Conservation (phyloP, 2,888 invertebrate species). For the Bellardia bayeri region DNA sequence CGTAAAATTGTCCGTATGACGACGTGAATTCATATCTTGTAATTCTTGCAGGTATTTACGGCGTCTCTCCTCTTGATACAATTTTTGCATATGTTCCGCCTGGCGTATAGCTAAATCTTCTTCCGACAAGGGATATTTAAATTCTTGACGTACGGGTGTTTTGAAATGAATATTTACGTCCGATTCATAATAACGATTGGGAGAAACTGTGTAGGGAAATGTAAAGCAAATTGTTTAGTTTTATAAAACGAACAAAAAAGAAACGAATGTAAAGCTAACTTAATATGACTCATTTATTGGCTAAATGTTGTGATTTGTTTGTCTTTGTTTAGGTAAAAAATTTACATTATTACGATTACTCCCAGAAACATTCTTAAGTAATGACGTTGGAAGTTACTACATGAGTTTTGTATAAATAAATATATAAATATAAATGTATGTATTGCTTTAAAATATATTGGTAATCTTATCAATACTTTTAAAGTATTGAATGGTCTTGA, state of each 20-base stretch:
- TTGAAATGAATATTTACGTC: slow-evolving; percentile 97
- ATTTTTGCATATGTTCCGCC: slow-evolving; percentile 95
- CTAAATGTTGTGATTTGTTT: slow-evolving; percentile 1
- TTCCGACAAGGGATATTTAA: slow-evolving; percentile 93
- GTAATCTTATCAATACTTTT: neutral
- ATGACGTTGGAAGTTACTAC: neutral
- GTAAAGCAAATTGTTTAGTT: neutral
- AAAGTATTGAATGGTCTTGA: neutral
- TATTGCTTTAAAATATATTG: neutral
- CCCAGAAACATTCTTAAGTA: neutral
- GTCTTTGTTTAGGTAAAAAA: neutral
- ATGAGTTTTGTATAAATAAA: neutral
- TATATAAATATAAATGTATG: neutral
- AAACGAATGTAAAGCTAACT: neutral
- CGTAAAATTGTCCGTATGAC: slow-evolving; percentile 97
- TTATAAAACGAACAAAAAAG: neutral
- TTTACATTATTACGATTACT: neutral
- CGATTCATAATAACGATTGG: slow-evolving; percentile 94
- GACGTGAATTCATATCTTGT: slow-evolving; percentile 96
- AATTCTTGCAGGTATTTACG: slow-evolving; percentile 96
- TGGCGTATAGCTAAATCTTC: slow-evolving; percentile 94
- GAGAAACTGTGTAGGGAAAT: slow-evolving; percentile 87
- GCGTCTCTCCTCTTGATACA: slow-evolving; percentile 94
- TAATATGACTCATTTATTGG: slow-evolving; percentile 39
- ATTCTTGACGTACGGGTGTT: slow-evolving; percentile 94